phyloP scores from a whole-genome alignment of 92 coral and sea anemone genomes.

The Metridium senile region DNA sequence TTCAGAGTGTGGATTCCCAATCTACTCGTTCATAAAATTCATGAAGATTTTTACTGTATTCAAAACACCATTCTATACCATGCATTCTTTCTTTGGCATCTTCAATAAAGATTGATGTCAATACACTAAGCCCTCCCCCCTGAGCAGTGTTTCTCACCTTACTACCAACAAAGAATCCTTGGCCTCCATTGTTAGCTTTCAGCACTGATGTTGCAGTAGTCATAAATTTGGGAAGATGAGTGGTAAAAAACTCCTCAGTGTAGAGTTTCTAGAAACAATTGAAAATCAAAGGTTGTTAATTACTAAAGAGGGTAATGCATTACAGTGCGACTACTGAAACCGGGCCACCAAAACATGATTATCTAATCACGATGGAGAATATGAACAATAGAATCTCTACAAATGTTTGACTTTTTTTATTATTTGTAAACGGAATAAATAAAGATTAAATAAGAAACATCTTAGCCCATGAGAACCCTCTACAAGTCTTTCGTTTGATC shows the following conservation, averaged over 20 bases:
- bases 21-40: no score
- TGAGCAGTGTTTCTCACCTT: slow-evolving; percentile 13
- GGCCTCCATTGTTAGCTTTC: slow-evolving; percentile 35
- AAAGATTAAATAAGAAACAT: no score
- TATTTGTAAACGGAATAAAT: no score
- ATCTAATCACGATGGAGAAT: no score
- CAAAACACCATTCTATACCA: neutral
- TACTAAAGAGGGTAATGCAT: neutral
- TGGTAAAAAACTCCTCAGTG: slow-evolving; percentile 21
- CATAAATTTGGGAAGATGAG: slow-evolving; percentile 19
- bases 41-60: no score
- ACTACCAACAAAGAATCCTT: slow-evolving; percentile 36
- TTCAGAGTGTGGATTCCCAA: no score
- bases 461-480: no score
- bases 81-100: neutral
- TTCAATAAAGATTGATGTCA: neutral
- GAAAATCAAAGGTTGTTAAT: neutral
- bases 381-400: no score
- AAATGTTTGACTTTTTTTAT: no score
- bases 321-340: neutral
- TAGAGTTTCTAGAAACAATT: slow-evolving; percentile 4
- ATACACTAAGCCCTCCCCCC: no score
- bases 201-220: slow-evolving; percentile 16
- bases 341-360: no score
- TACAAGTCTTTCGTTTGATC: no score